These are phyloP conservation scores for Dipus sagitta DNA, from an alignment of 2,797 vertebrate genomes.

Conservation along the genomic window DNA sequence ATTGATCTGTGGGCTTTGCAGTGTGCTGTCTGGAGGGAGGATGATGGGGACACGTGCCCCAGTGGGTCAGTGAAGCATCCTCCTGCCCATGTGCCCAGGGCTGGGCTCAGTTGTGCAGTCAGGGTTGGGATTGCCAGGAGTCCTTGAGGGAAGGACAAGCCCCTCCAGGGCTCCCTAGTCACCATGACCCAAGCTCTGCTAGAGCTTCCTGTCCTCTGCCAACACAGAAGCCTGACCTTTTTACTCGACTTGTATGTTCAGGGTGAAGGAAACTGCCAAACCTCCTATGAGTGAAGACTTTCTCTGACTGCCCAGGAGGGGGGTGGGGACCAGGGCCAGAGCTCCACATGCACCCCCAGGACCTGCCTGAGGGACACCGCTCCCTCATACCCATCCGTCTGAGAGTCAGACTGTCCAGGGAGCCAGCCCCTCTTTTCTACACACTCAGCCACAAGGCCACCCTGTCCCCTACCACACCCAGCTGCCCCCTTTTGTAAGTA, in stretches of 20 bases:
- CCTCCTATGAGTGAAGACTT: constrained; percentile 63
- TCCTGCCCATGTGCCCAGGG: neutral
- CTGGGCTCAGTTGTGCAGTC: neutral
- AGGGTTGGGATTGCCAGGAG: neutral
- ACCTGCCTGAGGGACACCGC: constrained; percentile 84
- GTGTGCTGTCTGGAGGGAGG: neutral
- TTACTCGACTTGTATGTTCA: constrained; percentile 53
- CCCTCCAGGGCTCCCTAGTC: neutral
- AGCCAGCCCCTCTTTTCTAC: constrained; percentile 96
- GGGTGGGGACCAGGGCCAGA: constrained; percentile 58
- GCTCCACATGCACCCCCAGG: constrained; percentile 47
- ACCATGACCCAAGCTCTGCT: neutral
- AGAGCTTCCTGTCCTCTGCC: neutral
- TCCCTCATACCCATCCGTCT: constrained; percentile 76
- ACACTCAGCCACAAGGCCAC: constrained; percentile 88
- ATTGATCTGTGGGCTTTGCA: neutral
- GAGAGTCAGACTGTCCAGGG: constrained; percentile 87
- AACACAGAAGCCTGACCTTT: constrained; percentile 16
- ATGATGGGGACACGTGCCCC: neutral
- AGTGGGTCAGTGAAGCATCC: neutral
- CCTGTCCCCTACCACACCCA: neutral
- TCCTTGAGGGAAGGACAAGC: neutral
- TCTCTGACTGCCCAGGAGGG: constrained; percentile 53
- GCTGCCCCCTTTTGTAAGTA: constrained; percentile 94
- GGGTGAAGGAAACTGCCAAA: constrained; percentile 79